Evolutionary conservation across 2,797 vertebrate genomes (phyloP), one percentile per base, ranked within the genome.

Genomic region (Diplodus puntazzo): DNA sequence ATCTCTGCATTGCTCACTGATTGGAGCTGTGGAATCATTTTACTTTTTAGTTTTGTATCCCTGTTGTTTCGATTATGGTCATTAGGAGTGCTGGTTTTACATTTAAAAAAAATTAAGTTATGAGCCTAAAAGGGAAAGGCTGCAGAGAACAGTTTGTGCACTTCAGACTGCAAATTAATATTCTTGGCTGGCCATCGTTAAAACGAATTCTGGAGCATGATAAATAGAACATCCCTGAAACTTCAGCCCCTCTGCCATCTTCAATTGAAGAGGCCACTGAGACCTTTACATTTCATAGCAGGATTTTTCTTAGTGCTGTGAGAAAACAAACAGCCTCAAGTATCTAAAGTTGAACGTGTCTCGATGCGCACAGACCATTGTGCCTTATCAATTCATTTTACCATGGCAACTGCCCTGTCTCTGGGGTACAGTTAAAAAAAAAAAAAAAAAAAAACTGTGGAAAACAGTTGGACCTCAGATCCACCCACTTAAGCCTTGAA

Each of bases 381-480:
- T 59, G 58, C 70, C 73, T 76, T 69, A 88, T 79, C 77, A 80
- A 64, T 86, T 86, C 13, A 68, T 77, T 85, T 85, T 60, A 83
- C 71, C 72, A 91, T 88, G 82, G 68, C 81, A 88, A 89, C 80
- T 5, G 17, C 7, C 53, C 54, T 65, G 80, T 86, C 82, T 87
- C 80, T 65, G 63, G 45, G 69, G 61, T 43, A 60, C 27, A 27
- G 27, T 27, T 2, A 25, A 25, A 25, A 25, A 27, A 27, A 27
- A 75, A 83, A 39, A 39, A 75, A 84, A 27, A 27, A 27, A 27
- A 27, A 75, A 84, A 74, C 78, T 42, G 43, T 66, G 70, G 80
- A 88, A 88, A 90, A 90, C 79, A 90, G 75, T 88, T 82, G 72
- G 80, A 85, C 69, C 77, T 82, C 46, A 80, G 79, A 89, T 92